phyloP scores from a whole-genome alignment of 2,888 invertebrate genomes.

The Cephalotes varians region DNA sequence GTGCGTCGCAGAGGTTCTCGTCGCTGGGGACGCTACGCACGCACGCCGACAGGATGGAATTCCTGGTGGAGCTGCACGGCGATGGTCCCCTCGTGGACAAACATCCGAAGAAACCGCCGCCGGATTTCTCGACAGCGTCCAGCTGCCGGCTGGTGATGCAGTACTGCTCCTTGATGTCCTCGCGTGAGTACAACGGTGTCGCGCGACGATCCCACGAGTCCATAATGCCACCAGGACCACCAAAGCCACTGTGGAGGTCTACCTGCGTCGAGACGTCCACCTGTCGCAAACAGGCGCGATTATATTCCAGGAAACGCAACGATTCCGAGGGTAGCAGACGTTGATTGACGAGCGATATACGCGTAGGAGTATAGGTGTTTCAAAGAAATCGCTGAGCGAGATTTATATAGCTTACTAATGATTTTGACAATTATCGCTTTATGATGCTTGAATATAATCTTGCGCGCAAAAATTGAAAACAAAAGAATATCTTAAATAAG shows the following conservation, averaged over 20 bases:
- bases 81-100: constrained; percentile 92
- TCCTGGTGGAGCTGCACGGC: constrained; percentile 88
- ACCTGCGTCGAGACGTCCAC: constrained; percentile 86
- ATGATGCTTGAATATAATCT: background rate
- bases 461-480: background rate
- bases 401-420: background rate
- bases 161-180: constrained; percentile 97
- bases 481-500: background rate
- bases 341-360: constrained; percentile 26
- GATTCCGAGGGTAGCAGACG: background rate
- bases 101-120: constrained; percentile 93
- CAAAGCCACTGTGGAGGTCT: constrained; percentile 83
- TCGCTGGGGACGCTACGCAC: constrained; percentile 95
- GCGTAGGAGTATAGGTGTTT: background rate
- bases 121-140: constrained; percentile 91
- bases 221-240: constrained; percentile 86
- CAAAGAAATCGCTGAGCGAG: background rate
- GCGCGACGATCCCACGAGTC: constrained; percentile 84
- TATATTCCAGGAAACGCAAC: background rate
- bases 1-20: constrained; percentile 94
- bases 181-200: constrained; percentile 92
- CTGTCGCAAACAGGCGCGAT: constrained; percentile 70
- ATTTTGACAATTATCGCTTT: background rate
- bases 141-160: constrained; percentile 97
- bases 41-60: constrained; percentile 94